Evolutionary conservation across 2,888 invertebrate species (phyloP).

Genomic region (Capitulum mitella): DNA sequence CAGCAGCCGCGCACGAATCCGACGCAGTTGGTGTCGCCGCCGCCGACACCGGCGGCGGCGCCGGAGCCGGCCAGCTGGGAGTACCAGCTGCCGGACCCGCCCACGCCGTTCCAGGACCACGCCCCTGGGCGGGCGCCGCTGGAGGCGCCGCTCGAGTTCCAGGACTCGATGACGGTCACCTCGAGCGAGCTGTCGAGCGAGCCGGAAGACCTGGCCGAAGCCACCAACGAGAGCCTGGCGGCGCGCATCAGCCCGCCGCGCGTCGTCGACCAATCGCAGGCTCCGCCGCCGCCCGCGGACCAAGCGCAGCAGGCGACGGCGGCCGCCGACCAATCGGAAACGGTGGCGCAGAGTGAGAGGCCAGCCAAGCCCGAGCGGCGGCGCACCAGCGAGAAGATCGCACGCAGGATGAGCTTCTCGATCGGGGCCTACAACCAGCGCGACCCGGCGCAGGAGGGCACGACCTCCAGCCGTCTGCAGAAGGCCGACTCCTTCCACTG

Average conservation of each 20-base stretch:
- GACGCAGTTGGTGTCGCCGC: not conserved
- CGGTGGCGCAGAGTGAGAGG: not conserved
- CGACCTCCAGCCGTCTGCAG: not conserved
- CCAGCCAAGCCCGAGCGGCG: conserved; percentile 9
- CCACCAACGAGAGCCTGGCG: not conserved
- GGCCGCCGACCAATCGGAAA: not conserved
- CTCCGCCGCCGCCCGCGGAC: not conserved
- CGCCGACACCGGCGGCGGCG: not conserved
- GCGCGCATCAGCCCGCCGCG: not conserved
- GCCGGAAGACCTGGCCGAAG: conserved; percentile 23
- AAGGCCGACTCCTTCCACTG: conserved; percentile 6
- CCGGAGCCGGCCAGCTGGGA: conserved; percentile 45
- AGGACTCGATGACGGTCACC: conserved; percentile 12
- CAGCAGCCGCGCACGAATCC: not conserved
- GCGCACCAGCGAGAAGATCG: not conserved
- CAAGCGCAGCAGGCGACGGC: not conserved
- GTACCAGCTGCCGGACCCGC: conserved; percentile 55
- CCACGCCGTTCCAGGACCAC: conserved; percentile 51
- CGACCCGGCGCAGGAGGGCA: not conserved
- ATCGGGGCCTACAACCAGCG: conserved; percentile 7
- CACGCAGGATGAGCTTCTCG: conserved; percentile 10
- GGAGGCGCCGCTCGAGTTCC: conserved; percentile 24
- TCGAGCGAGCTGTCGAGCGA: not conserved
- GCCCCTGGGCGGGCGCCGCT: conserved; percentile 7
- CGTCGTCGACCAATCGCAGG: not conserved